These are phyloP conservation scores for Drosophila limbata DNA, from an alignment of 2,888 invertebrate species.

Conservation along the genomic window DNA sequence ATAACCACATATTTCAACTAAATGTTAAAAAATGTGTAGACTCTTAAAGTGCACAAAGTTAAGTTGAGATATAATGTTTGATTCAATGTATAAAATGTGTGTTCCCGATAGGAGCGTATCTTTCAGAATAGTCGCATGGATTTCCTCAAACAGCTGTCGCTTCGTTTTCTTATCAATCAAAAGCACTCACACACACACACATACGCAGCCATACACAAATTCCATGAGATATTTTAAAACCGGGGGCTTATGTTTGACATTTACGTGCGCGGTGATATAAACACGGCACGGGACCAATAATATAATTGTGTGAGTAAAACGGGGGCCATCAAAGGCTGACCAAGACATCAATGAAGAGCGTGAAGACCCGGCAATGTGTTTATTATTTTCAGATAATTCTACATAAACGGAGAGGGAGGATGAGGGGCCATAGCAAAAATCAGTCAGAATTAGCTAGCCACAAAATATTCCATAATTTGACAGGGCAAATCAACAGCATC, in stretches of 20 bases:
- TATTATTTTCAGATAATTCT: conserved; percentile 9
- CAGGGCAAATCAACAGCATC: conserved; percentile 38
- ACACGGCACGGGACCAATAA: conserved; percentile 23
- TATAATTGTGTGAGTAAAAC: conserved; percentile 14
- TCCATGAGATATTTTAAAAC: conserved; percentile 59
- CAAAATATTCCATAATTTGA: conserved; percentile 36
- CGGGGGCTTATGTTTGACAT: conserved; percentile 61
- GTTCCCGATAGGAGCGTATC: conserved; percentile 31
- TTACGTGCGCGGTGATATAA: conserved; percentile 72
- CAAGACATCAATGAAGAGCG: conserved; percentile 16
- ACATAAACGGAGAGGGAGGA: neutral
- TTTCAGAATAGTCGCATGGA: conserved; percentile 14
- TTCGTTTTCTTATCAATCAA: conserved; percentile 71
- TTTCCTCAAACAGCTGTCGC: conserved; percentile 57
- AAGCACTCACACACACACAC: conserved; percentile 32
- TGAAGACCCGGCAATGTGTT: conserved; percentile 17
- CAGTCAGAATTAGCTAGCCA: conserved; percentile 25
- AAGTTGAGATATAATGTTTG: no score
- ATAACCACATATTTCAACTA: no score
- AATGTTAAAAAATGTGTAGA: no score
- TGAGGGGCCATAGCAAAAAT: conserved; percentile 21
- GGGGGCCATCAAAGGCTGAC: conserved; percentile 31
- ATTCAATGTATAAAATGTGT: conserved; percentile 4
- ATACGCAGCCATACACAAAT: conserved; percentile 24
- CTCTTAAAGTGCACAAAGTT: no score